These are phyloP conservation scores for Eira barbara DNA, from an alignment of 2,113 vertebrate genomes.

Conservation along the genomic window DNA sequence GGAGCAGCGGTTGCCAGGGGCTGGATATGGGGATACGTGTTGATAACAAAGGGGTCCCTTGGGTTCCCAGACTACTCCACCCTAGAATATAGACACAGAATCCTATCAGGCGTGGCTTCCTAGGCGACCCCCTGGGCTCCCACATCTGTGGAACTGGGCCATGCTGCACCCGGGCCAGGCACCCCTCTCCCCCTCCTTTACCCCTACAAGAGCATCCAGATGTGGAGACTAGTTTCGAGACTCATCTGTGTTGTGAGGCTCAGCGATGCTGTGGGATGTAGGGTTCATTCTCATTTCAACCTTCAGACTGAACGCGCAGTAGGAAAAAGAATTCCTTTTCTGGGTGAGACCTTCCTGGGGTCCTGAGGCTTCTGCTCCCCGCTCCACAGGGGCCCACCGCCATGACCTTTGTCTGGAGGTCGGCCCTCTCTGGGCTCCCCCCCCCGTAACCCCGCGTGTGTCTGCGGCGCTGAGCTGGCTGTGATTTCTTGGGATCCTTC, in stretches of 20 bases:
- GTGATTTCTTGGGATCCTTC: not conserved
- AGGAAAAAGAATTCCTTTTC: not conserved
- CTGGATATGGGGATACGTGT: not conserved
- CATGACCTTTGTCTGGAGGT: not conserved
- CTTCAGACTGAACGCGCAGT: not conserved
- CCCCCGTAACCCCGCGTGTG: rapidly evolving
- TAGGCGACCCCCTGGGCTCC: rapidly evolving
- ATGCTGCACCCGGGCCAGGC: rapidly evolving
- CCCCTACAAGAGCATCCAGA: not conserved
- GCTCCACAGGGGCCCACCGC: not conserved
- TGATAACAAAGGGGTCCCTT: rapidly evolving
- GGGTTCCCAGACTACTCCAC: not conserved
- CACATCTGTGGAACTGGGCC: too few relatives aligned
- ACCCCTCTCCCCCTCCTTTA: not conserved
- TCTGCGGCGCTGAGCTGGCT: not conserved
- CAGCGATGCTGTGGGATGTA: rapidly evolving
- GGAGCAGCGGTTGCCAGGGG: not conserved
- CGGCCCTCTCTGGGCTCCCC: not conserved
- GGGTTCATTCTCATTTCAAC: not conserved
- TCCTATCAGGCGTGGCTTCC: not conserved
- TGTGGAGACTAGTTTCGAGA: not conserved
- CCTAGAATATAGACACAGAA: not conserved
- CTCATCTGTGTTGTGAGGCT: not conserved
- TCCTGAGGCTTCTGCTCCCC: not conserved
- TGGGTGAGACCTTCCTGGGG: too few relatives aligned